Conservation (phyloP, 2,797 vertebrate genomes). For the Coranthus polyacanthus region DNA sequence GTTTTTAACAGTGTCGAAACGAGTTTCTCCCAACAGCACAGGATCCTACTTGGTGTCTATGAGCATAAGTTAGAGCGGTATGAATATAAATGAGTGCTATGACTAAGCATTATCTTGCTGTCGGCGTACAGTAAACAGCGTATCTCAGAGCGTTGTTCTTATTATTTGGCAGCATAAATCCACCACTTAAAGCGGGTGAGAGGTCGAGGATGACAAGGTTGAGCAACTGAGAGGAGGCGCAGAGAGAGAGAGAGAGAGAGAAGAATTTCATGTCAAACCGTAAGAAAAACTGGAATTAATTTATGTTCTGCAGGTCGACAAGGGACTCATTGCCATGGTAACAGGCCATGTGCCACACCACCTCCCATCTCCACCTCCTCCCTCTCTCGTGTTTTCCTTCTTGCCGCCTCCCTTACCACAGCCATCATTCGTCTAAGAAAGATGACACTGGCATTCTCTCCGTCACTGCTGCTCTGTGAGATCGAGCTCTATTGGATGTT, state of each 20-base stretch:
- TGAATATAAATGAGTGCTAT: conserved; percentile 66
- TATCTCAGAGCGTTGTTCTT: conserved; percentile 21
- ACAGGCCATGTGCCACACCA: conserved; percentile 77
- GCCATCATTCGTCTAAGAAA: conserved; percentile 44
- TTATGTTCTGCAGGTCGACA: conserved; percentile 71
- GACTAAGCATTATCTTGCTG: conserved; percentile 57
- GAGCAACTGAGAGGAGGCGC: conserved; percentile 3
- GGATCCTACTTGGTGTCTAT: conserved; percentile 37
- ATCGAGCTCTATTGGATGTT: conserved; percentile 36
- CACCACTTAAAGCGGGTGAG: conserved; percentile 5
- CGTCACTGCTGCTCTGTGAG: conserved; percentile 41
- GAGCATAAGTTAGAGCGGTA: conserved; percentile 52
- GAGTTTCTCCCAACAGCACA: conserved; percentile 10
- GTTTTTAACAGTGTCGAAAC: conserved; percentile 19
- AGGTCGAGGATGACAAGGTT: conserved; percentile 47
- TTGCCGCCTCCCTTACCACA: conserved; percentile 27
- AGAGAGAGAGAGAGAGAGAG: not conserved
- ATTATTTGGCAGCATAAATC: conserved; percentile 39
- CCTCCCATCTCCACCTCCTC: conserved; percentile 55
- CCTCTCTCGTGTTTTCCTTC: conserved; percentile 12
- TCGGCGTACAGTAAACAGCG: conserved; percentile 40
- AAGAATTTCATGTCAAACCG: conserved; percentile 20
- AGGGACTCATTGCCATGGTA: conserved; percentile 81
- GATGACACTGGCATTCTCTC: conserved; percentile 43
- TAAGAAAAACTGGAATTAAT: conserved; percentile 63